Conservation (phyloP, 2,113 vertebrate species). For the Apodemus sylvaticus region DNA sequence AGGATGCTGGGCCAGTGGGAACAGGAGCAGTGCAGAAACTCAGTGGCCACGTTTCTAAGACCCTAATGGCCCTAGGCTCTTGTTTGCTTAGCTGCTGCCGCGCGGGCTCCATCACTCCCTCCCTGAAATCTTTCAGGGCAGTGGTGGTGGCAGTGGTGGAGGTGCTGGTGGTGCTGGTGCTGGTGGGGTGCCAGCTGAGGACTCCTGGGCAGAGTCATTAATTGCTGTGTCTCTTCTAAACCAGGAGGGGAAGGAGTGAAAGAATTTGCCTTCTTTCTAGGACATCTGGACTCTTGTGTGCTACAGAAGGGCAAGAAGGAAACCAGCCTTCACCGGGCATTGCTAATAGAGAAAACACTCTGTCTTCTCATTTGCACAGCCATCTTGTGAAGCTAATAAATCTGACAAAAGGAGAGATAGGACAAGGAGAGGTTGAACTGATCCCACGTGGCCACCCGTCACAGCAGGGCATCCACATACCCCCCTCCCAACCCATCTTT, state of each 20-base stretch:
- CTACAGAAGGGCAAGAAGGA: neutral
- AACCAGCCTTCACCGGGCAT: neutral
- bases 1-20: neutral
- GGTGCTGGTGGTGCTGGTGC: neutral
- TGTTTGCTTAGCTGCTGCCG: constrained; percentile 73
- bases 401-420: neutral
- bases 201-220: constrained; percentile 6
- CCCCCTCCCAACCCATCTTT: neutral
- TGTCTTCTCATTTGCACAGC: neutral
- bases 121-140: neutral
- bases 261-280: neutral
- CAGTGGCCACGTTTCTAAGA: neutral
- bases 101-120: neutral
- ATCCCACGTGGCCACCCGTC: neutral
- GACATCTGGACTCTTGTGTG: neutral
- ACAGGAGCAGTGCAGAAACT: neutral
- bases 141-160: too few species aligned
- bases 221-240: neutral
- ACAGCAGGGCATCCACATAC: neutral
- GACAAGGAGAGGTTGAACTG: neutral
- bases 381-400: neutral
- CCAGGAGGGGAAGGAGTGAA: neutral
- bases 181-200: neutral
- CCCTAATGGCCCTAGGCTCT: neutral
- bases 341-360: neutral